These are phyloP conservation scores for Horisme vitalbata DNA, from an alignment of 2,888 invertebrate species.

Conservation along the genomic window DNA sequence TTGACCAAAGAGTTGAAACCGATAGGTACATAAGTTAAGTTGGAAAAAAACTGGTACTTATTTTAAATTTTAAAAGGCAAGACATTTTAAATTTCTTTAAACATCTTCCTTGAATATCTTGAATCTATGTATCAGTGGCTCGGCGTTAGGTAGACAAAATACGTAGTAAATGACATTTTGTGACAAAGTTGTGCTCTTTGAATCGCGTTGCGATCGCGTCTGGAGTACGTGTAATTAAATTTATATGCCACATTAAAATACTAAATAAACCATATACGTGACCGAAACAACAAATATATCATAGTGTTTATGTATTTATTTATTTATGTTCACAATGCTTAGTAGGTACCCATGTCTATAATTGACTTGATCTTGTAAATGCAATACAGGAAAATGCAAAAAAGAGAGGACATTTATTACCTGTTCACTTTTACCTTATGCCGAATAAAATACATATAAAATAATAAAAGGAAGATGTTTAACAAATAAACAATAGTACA, in stretches of 20 bases:
- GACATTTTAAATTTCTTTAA: slow-evolving; percentile 12
- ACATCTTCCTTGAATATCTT: slow-evolving; percentile 22
- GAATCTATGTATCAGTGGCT: too few relatives aligned
- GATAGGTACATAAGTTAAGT: background rate
- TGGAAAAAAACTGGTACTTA: background rate
- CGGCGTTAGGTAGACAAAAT: too few relatives aligned
- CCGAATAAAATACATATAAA: background rate
- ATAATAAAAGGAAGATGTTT: slow-evolving; percentile 11
- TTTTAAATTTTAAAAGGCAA: slow-evolving; percentile 12
- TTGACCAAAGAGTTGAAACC: too few relatives aligned
- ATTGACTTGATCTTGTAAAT: background rate
- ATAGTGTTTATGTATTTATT: background rate
- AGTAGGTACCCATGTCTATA: too few relatives aligned
- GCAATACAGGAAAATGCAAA: too few relatives aligned
- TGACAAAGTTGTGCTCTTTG: slow-evolving; percentile 7
- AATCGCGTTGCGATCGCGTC: background rate
- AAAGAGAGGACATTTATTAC: too few relatives aligned
- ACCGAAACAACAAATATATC: background rate
- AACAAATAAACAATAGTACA: slow-evolving; percentile 6
- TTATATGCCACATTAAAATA: too few relatives aligned
- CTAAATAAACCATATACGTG: too few relatives aligned
- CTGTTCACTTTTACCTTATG: too few relatives aligned
- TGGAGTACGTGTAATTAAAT: background rate
- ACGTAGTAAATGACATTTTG: slow-evolving; percentile 1
- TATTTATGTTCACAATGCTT: too few relatives aligned